Conservation (phyloP, 35 echinoderm and acorn worm species). For the Chiridota heheva region DNA sequence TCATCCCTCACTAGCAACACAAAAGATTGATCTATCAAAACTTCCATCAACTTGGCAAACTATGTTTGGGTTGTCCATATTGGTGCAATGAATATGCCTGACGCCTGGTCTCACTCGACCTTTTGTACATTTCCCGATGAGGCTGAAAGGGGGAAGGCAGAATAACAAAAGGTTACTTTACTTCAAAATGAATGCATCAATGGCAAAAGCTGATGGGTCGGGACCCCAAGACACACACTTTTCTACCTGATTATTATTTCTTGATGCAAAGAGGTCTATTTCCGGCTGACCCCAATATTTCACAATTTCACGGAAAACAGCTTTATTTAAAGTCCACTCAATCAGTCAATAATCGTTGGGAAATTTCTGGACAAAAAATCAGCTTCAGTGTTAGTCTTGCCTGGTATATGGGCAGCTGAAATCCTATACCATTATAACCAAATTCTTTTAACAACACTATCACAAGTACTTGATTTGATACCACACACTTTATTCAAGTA, state of each 20-base stretch:
- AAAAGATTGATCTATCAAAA: conserved; percentile 8
- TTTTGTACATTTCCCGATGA: conserved; percentile 37
- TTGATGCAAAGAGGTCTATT: conserved; percentile 19
- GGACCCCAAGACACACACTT: conserved; percentile 29
- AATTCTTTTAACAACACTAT: conserved; percentile 20
- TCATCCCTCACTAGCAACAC: neutral
- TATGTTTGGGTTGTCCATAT: conserved; percentile 33
- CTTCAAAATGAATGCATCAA: conserved; percentile 31
- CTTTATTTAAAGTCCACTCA: conserved; percentile 26
- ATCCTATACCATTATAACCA: conserved; percentile 36
- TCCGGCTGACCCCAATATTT: conserved; percentile 6
- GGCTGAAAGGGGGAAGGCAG: conserved; percentile 30
- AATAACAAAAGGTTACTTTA: conserved; percentile 1
- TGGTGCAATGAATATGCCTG: conserved; percentile 22
- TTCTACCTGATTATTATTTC: neutral
- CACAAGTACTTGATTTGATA: conserved; percentile 30
- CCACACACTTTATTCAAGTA: conserved; percentile 44
- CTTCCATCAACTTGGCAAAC: conserved; percentile 20
- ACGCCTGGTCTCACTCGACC: conserved; percentile 4
- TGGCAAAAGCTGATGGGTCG: neutral
- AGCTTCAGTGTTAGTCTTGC: conserved; percentile 4
- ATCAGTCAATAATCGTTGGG: conserved; percentile 23
- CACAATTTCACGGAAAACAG: conserved; percentile 3
- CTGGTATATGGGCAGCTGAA: conserved; percentile 29
- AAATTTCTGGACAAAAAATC: conserved; percentile 37